Evolutionary conservation across 2,888 invertebrate species (phyloP), one percentile per base, ranked within the genome.

Genomic region (Agapostemon virescens): DNA sequence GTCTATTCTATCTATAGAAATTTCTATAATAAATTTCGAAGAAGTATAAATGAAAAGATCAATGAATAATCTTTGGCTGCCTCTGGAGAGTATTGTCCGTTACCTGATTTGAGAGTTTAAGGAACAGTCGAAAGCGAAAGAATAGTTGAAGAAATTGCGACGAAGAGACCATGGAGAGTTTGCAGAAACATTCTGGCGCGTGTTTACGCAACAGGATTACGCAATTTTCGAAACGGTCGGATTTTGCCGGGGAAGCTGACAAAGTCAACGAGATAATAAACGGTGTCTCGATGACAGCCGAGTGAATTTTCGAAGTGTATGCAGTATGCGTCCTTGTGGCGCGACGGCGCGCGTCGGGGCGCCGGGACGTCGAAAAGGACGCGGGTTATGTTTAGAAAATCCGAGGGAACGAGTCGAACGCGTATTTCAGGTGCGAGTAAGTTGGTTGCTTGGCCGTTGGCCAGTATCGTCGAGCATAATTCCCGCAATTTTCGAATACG

Each of bases 371-470:
- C 73, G 78, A 69, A 81, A 72, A 84, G 74, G 80, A 83, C 83
- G 83, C 71, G 69, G 64, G 80, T 91, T 92, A 92, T 90, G 90
- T 91, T 91, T 91, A 92, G 92, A 91, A 88, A 84, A 78, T 79
- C 82, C 79, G 85, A 82, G 87, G 84, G 87, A 88, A 75, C 86
- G 83, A 79, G 85, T 86, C 87, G 84, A 33, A 85, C 85, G 84
- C 85, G 86, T 90, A 91, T 90, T 91, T 91, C 90, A 90, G 90
- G 89, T 91, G 88, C 84, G 84, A 85, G 81, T 87, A 86, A 82
- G 79, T 85, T 75, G 74, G 81, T 74, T 82, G 84, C 77, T 91
- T 92, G 92, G 92, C 91, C 67, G 42, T 33, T 52, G 80, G 91
- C 92, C 92, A 92, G 87, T 88, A 85, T 77, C 80, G 84, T 80